Evolutionary conservation across 2,888 invertebrate genomes (phyloP), one percentile per base, ranked within the genome.

Genomic region (Dynastes tityus): DNA sequence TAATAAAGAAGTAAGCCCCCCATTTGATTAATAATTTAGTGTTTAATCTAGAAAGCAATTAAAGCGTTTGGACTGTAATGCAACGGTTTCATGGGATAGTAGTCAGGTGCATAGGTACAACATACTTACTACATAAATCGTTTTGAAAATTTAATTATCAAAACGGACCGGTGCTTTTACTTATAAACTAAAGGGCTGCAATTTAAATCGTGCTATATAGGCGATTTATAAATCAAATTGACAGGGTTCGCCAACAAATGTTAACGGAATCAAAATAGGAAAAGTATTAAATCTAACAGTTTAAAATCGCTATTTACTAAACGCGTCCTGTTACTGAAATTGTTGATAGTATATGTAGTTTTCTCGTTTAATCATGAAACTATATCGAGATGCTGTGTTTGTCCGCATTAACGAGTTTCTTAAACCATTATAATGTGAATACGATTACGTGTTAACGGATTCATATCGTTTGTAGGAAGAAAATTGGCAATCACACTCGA

Each of bases 141-240:
- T 37, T 73, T 49, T 58, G 37, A 73, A 73, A 58, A 58, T 73
- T 73, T 58, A 73, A 73, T 73, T 73, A 73, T 61, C 73, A 73
- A 58, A 73, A 37, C 32, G 73, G 8, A 22, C 29, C 37, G 3
- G 55, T 11, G 73, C 73, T 73, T 71, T 73, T 73, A 58, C 61
- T 58, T 55, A 58, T 58, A 58, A 73, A 73, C 11, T 58, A 37
- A 73, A 73, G 58, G 29, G 27, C 37, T 58, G 27, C 61, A 58
- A 58, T 73, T 73, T 58, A 73, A 71, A 73, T 61, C 29, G 8
- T 29, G 29, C 51, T 11, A 11, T 27, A 22, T 27, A 13, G 27
- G 68, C 22, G 40, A 9, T 68, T 68, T n/a, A 61, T 73, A 73
- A 58, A 73, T 73, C 37, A 73, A 58, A 58, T 73, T 61, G 40